Conservation (phyloP, 2,113 vertebrate genomes). For the Tachuris rubrigastra region DNA sequence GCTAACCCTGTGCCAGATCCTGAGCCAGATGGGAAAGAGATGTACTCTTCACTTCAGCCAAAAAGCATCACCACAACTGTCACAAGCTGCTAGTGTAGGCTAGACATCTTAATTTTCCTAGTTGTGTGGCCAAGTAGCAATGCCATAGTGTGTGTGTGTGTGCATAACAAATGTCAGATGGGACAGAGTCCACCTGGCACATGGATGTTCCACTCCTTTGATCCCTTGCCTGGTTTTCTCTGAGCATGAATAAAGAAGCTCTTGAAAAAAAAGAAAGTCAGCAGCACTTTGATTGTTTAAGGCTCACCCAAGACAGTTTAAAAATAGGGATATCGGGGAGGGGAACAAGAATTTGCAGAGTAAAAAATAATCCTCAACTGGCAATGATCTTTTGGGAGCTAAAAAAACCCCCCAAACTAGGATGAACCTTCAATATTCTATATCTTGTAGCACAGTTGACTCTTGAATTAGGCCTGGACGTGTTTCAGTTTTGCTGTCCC, state of each 20-base stretch:
- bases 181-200: conserved; percentile 60
- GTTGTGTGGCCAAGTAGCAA: conserved; percentile 45
- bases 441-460: background rate
- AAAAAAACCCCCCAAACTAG: background rate
- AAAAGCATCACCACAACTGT: conserved; percentile 27
- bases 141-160: conserved; percentile 18
- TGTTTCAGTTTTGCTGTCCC: background rate
- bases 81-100: background rate
- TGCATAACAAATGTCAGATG: conserved; percentile 68
- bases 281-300: background rate
- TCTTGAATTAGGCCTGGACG: background rate
- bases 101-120: conserved; percentile 69
- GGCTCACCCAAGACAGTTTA: background rate
- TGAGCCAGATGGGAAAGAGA: conserved; percentile 59
- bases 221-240: conserved; percentile 51
- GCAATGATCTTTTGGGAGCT: background rate
- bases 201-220: conserved; percentile 31
- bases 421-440: background rate
- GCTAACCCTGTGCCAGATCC: conserved; percentile 15
- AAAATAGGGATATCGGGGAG: background rate
- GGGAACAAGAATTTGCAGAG: background rate
- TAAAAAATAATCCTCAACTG: background rate
- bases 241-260: conserved; percentile 45
- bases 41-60: conserved; percentile 39
- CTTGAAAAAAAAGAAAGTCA: background rate